Evolutionary conservation across 2,113 vertebrate genomes (phyloP), one percentile per base, ranked within the genome.

Genomic region (Calcarius ornatus): DNA sequence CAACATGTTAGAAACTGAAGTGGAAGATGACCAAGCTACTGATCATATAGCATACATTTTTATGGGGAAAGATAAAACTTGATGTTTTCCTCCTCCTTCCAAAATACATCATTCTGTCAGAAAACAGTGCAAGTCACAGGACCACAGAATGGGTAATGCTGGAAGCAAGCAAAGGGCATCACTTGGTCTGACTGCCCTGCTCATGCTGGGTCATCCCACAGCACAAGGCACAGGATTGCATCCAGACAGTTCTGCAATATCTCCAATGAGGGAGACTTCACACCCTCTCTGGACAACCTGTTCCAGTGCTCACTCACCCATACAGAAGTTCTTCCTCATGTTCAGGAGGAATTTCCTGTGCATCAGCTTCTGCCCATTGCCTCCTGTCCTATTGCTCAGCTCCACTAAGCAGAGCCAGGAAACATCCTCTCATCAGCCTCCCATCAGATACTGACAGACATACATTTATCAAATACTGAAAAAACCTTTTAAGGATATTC

Each of bases 301-400:
- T 25, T 21, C 12, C 19, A 15, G 33, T 25, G 33, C 1, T 37
- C 6, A 1, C 2, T 8, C 6, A 66, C 38, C 15, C 0, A 0
- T 17, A n/a, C 13, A 38, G 10, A n/a, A n/a, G 7, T 18, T 60
- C 30, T 75, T 51, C 69, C 6, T 47, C 11, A 4, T 6, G 2
- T 38, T 30, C 38, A 60, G 20, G 7, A 24, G 38, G n/a, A 75
- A 60, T n/a, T 31, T n/a, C 13, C 61, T 60, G n/a, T 0, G 24
- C 20, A 40, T 60, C 45, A 35, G 17, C 22, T 68, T 19, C 54
- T 68, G 38, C 11, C 13, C 5, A 2, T 0, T 61, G 16, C 11
- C 30, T 68, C 54, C 27, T 38, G 9, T 22, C 7, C 40, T 30
- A 7, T 12, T n/a, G 33, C 28, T 45, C 4, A 1, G 38, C 23